These are phyloP conservation scores for Ariolimax columbianus DNA, from an alignment of 2,888 invertebrate genomes.

Conservation along the genomic window DNA sequence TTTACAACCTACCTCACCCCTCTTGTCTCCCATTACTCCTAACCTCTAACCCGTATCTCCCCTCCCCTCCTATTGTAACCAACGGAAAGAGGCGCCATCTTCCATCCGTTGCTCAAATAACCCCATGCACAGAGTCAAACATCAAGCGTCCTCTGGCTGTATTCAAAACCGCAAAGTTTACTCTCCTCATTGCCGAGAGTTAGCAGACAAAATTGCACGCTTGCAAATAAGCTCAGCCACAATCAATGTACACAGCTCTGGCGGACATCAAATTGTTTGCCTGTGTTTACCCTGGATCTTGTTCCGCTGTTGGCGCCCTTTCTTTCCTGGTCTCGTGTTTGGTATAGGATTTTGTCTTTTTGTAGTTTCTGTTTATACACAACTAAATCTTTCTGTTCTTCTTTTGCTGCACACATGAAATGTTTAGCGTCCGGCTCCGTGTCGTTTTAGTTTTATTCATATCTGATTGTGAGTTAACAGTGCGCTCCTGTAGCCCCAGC, in stretches of 20 bases:
- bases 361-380: no score
- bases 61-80: neutral
- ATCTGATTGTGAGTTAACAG: no score
- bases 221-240: neutral
- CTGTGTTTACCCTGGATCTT: neutral
- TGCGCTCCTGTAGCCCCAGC: no score
- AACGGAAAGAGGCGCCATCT: neutral
- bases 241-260: neutral
- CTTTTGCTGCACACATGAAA: no score
- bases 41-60: neutral
- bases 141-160: neutral
- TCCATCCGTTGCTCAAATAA: neutral
- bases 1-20: no score
- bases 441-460: no score
- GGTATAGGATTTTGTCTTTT: no score
- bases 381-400: no score
- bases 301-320: no score
- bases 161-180: neutral
- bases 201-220: neutral
- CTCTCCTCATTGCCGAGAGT: neutral
- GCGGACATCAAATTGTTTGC: neutral
- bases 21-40: no score
- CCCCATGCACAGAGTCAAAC: neutral
- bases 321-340: no score
- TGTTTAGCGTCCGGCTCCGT: no score